These are phyloP conservation scores for Monochamus alternatus DNA, from an alignment of 2,888 invertebrate genomes.

Conservation along the genomic window DNA sequence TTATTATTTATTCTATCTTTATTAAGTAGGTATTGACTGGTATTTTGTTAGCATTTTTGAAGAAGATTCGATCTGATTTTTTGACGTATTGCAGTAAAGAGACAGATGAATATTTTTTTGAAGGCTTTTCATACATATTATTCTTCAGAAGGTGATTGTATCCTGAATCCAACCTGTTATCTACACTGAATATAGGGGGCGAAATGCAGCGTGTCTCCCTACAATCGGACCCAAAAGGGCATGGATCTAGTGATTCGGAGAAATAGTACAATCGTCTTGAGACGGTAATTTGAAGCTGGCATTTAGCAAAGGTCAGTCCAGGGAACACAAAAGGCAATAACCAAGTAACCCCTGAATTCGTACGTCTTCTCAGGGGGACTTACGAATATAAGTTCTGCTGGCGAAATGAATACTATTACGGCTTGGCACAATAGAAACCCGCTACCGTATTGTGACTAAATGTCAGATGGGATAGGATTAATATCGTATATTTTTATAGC, in stretches of 20 bases:
- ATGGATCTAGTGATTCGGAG: constrained; percentile 32
- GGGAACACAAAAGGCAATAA: constrained; percentile 61
- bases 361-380: constrained; percentile 66
- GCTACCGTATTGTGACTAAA: constrained; percentile 51
- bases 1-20: no score
- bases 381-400: constrained; percentile 56
- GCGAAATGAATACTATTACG: constrained; percentile 55
- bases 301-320: constrained; percentile 64
- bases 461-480: constrained; percentile 41
- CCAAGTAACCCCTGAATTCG: constrained; percentile 68
- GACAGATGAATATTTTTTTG: no score
- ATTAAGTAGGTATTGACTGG: no score
- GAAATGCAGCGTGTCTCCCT: neutral
- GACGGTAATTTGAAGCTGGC: constrained; percentile 58
- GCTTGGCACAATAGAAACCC: constrained; percentile 50
- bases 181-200: neutral
- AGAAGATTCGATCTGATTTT: no score
- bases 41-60: no score
- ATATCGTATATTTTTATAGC: no score
- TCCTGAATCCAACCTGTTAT: no score
- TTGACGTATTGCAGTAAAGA: no score
- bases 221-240: constrained; percentile 15
- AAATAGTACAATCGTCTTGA: constrained; percentile 52
- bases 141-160: no score
- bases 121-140: no score